Conservation (phyloP, 2,113 vertebrate species). For the Hucho hucho region DNA sequence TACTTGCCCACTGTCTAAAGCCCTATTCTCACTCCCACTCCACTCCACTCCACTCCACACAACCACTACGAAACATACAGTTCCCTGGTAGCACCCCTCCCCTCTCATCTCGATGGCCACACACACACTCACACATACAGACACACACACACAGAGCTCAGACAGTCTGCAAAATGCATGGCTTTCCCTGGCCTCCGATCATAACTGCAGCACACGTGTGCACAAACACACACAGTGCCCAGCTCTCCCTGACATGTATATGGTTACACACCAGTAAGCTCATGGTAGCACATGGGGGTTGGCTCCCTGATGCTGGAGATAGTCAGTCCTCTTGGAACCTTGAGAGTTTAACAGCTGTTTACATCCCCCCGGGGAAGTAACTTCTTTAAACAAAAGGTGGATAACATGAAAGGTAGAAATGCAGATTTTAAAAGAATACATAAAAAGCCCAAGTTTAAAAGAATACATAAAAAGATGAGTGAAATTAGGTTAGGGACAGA, state of each 20-base stretch:
- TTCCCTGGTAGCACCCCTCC: conserved; percentile 26
- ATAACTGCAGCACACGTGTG: not conserved
- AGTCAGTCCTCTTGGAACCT: not conserved
- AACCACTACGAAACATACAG: conserved; percentile 34
- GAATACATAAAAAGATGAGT: not conserved
- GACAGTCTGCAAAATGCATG: not conserved
- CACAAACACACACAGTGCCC: not conserved
- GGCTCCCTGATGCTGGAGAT: too few species aligned
- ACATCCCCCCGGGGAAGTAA: not conserved
- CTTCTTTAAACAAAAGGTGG: not conserved
- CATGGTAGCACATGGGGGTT: conserved; percentile 19
- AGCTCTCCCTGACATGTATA: conserved; percentile 37
- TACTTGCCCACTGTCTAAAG: conserved; percentile 58
- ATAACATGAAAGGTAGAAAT: not conserved
- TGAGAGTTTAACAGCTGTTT: not conserved
- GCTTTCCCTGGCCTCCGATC: not conserved
- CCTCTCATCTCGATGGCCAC: conserved; percentile 18
- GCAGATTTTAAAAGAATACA: not conserved
- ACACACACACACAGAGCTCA: not conserved
- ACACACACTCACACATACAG: conserved; percentile 8
- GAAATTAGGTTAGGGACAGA: too few species aligned
- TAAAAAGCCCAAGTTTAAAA: not conserved
- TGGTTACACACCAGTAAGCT: conserved; percentile 40
- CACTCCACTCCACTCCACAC: conserved; percentile 5
- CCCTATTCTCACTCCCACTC: conserved; percentile 49